These are phyloP conservation scores for Neofelis nebulosa DNA, from an alignment of 2,113 vertebrate species.

Conservation along the genomic window DNA sequence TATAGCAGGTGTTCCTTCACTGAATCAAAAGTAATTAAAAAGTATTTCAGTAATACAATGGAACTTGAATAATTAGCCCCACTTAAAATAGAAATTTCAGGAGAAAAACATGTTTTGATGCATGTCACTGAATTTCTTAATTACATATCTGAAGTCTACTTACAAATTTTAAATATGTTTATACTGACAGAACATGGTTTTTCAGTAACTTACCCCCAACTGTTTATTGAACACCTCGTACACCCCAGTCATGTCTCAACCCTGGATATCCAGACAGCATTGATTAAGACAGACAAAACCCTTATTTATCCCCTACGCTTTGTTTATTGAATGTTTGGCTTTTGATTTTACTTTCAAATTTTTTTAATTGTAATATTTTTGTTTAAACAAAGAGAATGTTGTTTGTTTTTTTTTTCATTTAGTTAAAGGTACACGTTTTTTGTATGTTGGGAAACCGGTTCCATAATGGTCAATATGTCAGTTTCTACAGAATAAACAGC, in stretches of 20 bases:
- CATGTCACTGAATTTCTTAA: not conserved
- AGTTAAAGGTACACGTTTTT: not conserved
- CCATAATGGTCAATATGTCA: not conserved
- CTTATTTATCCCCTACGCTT: not conserved
- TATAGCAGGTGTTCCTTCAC: not conserved
- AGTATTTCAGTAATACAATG: not conserved
- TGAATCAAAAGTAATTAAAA: not conserved
- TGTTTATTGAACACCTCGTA: not conserved
- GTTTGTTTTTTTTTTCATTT: not conserved
- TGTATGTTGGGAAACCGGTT: not conserved
- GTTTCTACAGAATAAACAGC: not conserved
- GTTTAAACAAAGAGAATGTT: not conserved
- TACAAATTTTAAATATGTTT: not conserved
- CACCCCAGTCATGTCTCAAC: not conserved
- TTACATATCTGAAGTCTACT: not conserved
- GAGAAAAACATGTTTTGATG: not conserved
- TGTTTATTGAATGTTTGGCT: not conserved
- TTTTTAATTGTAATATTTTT: not conserved
- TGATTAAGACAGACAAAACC: not conserved
- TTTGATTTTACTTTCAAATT: slow-evolving; percentile 4
- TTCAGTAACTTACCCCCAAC: not conserved
- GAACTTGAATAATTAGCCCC: not conserved
- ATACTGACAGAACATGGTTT: not conserved
- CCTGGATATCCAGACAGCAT: not conserved
- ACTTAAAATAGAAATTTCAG: not conserved